A percentile compares a stretch with the other conserved stretches of the same genome.
Evolutionary conservation across 2,113 vertebrate genomes (phyloP).

Genomic region (Lophotis ruficrista): DNA sequence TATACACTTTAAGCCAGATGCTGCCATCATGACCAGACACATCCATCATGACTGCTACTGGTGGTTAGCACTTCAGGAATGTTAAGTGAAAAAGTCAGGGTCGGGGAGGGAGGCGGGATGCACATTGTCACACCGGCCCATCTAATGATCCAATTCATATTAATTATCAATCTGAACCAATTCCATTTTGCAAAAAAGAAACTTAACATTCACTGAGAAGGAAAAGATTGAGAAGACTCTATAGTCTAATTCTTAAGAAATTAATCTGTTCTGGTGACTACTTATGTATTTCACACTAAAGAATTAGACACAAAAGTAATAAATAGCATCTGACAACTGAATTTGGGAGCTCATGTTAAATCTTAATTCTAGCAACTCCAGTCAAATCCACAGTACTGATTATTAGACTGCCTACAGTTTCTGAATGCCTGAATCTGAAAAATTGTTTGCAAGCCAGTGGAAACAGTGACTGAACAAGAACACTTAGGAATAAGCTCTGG

Average conservation of each 20-base stretch:
- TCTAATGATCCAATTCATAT: not conserved
- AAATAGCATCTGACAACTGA: not conserved
- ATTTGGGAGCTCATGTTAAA: not conserved
- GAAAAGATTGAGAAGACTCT: not conserved
- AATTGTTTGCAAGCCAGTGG: not conserved
- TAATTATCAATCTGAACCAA: not conserved
- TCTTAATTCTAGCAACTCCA: not conserved
- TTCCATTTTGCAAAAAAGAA: not conserved
- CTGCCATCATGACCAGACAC: no score
- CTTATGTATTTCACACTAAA: not conserved
- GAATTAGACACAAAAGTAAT: not conserved
- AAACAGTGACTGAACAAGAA: not conserved
- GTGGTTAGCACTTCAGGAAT: no score
- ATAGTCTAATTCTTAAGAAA: not conserved
- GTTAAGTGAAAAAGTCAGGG: no score
- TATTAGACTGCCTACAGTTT: not conserved
- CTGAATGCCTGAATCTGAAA: not conserved
- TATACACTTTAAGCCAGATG: no score
- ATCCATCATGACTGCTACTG: no score
- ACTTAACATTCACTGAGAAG: not conserved
- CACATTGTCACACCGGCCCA: not conserved
- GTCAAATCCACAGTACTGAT: not conserved
- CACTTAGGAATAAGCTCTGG: not conserved
- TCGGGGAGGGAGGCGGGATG: no score
- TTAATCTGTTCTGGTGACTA: not conserved